Percentiles rank a stretch among this genome's conserved stretches.
Evolutionary conservation across 2,797 vertebrate species (phyloP).

Genomic region (Melanotaenia nigrans): DNA sequence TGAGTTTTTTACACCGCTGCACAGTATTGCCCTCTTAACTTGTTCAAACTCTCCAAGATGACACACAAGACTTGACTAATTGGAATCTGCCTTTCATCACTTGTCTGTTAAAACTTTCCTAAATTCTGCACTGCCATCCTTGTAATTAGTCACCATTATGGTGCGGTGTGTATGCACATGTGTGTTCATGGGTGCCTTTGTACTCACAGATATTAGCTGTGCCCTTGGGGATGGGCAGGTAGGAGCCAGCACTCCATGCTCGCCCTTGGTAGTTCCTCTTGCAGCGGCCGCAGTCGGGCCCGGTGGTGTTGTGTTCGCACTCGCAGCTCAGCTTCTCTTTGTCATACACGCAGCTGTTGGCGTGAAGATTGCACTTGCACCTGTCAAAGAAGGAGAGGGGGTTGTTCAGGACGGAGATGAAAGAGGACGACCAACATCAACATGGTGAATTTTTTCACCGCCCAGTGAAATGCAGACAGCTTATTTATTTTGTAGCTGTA

Average conservation of each 20-base stretch:
- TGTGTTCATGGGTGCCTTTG: constrained; percentile 20
- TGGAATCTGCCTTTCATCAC: constrained; percentile 14
- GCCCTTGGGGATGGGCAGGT: constrained; percentile 98
- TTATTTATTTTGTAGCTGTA: constrained; percentile 45
- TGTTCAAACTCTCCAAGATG: constrained; percentile 1
- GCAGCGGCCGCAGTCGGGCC: constrained; percentile 97
- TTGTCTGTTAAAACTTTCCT: neutral
- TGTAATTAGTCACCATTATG: constrained; percentile 17
- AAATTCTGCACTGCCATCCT: neutral
- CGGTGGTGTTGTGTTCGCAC: constrained; percentile 99
- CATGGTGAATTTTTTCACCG: constrained; percentile 19
- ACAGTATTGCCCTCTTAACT: neutral
- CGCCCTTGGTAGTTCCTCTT: constrained; percentile 97
- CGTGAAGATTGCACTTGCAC: constrained; percentile 99
- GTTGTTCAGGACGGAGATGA: constrained; percentile 1
- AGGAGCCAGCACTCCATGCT: constrained; percentile 95
- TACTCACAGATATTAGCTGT: constrained; percentile 99
- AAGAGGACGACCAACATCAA: constrained; percentile 51
- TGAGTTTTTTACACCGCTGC: neutral
- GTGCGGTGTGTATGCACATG: neutral
- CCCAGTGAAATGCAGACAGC: constrained; percentile 28
- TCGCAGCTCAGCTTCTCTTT: constrained; percentile 95
- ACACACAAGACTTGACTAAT: constrained; percentile 27
- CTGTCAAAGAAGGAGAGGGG: constrained; percentile 75
- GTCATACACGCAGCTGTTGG: constrained; percentile 95